phyloP scores from a whole-genome alignment of 2,113 vertebrate species.

The Chascanopsetta lugubris region DNA sequence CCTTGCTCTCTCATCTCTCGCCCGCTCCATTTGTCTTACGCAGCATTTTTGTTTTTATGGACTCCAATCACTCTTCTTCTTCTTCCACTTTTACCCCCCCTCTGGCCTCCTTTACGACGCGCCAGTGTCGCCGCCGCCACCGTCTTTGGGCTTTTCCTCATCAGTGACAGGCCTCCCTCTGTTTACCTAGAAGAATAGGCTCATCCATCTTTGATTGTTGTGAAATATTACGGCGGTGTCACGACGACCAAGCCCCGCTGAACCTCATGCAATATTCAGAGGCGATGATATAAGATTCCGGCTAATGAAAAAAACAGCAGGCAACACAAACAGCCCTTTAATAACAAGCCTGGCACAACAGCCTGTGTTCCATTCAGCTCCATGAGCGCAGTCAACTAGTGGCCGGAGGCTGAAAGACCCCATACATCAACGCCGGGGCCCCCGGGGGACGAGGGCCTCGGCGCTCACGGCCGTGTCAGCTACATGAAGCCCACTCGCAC shows the following conservation, averaged over 20 bases:
- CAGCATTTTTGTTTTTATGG: constrained; percentile 61
- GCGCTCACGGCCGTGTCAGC: background rate
- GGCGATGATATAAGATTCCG: constrained; percentile 74
- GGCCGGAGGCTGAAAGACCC: constrained; percentile 17
- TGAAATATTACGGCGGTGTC: constrained; percentile 73
- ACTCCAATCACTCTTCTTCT: constrained; percentile 57
- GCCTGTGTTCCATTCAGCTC: constrained; percentile 38
- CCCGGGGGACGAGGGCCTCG: constrained; percentile 19
- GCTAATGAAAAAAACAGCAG: constrained; percentile 76
- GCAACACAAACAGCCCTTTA: constrained; percentile 76
- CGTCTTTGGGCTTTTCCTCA: constrained; percentile 45
- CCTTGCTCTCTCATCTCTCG: constrained; percentile 35
- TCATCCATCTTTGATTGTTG: constrained; percentile 77
- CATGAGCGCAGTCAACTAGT: constrained; percentile 19
- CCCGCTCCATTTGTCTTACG: constrained; percentile 62
- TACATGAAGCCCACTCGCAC: background rate
- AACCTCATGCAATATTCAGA: constrained; percentile 80
- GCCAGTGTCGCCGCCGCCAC: constrained; percentile 43
- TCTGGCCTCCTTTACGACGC: constrained; percentile 2
- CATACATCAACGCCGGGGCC: constrained; percentile 7
- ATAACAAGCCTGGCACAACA: constrained; percentile 57
- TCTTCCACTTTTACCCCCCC: background rate
- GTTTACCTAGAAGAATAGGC: constrained; percentile 68
- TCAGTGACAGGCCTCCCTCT: constrained; percentile 43
- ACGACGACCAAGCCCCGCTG: constrained; percentile 62